These are phyloP conservation scores for Crambe crambe DNA, from an alignment of 37 sponge, comb jelly and placozoan species.

Conservation along the genomic window DNA sequence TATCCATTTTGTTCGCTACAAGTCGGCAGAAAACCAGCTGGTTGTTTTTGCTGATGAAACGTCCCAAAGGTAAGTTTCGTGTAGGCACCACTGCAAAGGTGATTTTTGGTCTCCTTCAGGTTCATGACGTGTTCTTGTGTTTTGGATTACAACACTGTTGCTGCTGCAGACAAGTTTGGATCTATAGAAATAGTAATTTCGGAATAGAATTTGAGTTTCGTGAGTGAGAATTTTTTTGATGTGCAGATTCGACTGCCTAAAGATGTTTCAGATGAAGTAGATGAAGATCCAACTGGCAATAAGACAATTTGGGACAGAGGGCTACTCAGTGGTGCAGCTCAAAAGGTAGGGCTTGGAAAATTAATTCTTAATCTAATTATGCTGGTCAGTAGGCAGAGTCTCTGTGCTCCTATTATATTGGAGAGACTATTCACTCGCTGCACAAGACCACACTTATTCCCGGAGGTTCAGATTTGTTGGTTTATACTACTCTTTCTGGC, in stretches of 20 bases:
- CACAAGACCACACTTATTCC: constrained; percentile 94
- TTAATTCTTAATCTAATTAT: too few species aligned
- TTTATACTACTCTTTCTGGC: constrained; percentile 96
- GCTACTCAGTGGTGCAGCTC: constrained; percentile 92
- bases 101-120: constrained; percentile 9
- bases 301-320: constrained; percentile 97
- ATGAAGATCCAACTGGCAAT: constrained; percentile 97
- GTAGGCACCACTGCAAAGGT: background rate
- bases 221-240: background rate
- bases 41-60: constrained; percentile 97
- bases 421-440: constrained; percentile 89
- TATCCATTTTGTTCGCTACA: constrained; percentile 90
- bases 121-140: constrained; percentile 75
- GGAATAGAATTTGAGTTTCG: too few species aligned
- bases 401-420: constrained; percentile 82
- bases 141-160: constrained; percentile 93
- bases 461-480: constrained; percentile 93
- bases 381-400: constrained; percentile 64
- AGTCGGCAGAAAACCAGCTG: constrained; percentile 87
- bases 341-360: constrained; percentile 85
- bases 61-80: constrained; percentile 58
- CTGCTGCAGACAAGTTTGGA: constrained; percentile 98
- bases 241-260: constrained; percentile 73
- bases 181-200: constrained; percentile 79
- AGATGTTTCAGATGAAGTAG: constrained; percentile 88